Percentiles rank a stretch among this genome's conserved stretches.
phyloP scores from a whole-genome alignment of 2,888 invertebrate genomes.

The Cheilosia grossa region DNA sequence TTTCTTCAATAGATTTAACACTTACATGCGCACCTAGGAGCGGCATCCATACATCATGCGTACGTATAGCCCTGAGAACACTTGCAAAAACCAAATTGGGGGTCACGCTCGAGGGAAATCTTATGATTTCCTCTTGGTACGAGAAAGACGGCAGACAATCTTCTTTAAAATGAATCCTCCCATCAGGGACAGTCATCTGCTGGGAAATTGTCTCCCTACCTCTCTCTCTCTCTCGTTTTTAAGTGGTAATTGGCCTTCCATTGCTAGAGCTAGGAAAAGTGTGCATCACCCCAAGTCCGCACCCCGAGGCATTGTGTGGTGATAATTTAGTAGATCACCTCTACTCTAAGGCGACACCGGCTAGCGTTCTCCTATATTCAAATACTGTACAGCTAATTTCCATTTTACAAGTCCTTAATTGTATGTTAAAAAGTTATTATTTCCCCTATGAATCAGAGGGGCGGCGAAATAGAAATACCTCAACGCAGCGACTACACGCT shows the following conservation, averaged over 20 bases:
- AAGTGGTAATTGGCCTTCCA: conserved; percentile 64
- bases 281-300: conserved; percentile 53
- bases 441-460: conserved; percentile 59
- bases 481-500: conserved; percentile 4
- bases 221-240: conserved; percentile 29
- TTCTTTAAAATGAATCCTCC: conserved; percentile 49
- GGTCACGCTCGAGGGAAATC: conserved; percentile 42
- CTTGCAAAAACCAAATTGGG: conserved; percentile 5
- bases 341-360: conserved; percentile 1
- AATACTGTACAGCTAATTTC: conserved; percentile 68
- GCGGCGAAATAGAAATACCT: conserved; percentile 19
- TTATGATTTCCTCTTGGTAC: conserved; percentile 10
- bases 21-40: too few relatives aligned
- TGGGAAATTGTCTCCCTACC: conserved; percentile 36
- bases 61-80: conserved; percentile 6
- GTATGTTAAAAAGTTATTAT: conserved; percentile 73
- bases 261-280: conserved; percentile 12
- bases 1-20: too few relatives aligned
- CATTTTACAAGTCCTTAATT: conserved; percentile 74
- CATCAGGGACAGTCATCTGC: conserved; percentile 11
- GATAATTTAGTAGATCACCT: conserved; percentile 49
- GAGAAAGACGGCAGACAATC: conserved; percentile 36
- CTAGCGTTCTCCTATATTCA: conserved; percentile 36
- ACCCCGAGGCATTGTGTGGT: conserved; percentile 35
- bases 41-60: neutral